Evolutionary conservation across 2,797 vertebrate species (phyloP).

Genomic region (Hemitrygon akajei): DNA sequence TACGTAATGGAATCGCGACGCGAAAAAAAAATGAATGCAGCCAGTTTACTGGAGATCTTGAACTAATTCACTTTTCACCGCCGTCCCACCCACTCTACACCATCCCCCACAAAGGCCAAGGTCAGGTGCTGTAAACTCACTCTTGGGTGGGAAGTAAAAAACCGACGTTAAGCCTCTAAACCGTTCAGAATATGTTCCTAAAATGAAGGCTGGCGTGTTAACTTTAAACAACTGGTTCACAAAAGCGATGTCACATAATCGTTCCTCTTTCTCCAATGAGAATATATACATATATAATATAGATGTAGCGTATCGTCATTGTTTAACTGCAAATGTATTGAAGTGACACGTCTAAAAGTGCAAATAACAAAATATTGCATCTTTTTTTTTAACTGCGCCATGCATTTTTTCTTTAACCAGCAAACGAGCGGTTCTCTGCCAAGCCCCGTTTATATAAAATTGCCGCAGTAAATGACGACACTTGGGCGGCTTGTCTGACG

Average conservation of each 20-base stretch:
- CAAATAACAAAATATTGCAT: background rate
- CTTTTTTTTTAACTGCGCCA: background rate
- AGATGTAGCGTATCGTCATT: background rate
- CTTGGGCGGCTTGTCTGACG: background rate
- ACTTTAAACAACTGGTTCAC: background rate
- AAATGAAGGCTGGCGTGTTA: background rate
- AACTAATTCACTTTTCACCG: background rate
- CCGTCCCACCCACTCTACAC: background rate
- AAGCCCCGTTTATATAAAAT: background rate
- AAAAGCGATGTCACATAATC: background rate
- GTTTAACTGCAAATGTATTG: background rate
- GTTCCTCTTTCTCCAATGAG: background rate
- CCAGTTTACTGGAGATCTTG: too few relatives aligned
- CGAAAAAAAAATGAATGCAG: background rate
- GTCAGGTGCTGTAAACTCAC: constrained; percentile 3
- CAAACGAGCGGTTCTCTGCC: background rate
- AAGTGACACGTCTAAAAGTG: background rate
- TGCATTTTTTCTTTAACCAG: background rate
- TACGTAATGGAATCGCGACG: background rate
- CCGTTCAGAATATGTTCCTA: background rate
- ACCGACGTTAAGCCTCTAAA: background rate
- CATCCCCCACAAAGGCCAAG: background rate
- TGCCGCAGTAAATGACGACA: constrained; percentile 12
- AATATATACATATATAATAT: too few relatives aligned
- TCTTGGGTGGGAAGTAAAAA: background rate